Base-by-base conservation (phyloP, 2,797 vertebrate genomes). In the Neosalanx taihuensis region DNA sequence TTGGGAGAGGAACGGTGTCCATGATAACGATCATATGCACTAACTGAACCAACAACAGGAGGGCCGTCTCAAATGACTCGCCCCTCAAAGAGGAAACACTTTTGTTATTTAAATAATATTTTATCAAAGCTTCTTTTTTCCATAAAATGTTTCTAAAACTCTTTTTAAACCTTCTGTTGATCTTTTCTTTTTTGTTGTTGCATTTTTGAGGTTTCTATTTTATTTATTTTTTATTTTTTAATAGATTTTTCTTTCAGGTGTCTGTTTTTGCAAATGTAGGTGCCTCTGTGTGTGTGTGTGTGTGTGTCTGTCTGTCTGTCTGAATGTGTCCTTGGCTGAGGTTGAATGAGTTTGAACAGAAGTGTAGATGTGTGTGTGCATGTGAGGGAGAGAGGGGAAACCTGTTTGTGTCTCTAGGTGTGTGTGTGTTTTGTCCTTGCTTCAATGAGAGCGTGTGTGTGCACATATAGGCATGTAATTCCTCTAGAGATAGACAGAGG, bases 101-200 rank as follows among this genome's bases (percentile, higher is more conserved):
- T 46, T 91, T 90, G 23, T 87, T 85, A 91, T 91, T 93, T 92
- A 93, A 93, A 93, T 92, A 90, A 89, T 88, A 90, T 90, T 92
- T 93, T 92, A 93, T 93, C 92, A 94, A 94, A 94, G 91, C 88
- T 90, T 91, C 76, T 84, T 89, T 89, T 80, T 90, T 90, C 64
- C 90, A 93, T 93, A 93, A 94, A 94, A 94, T 78, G 78, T 89
- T 92, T 92, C 91, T 93, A 92, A 94, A 94, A 94, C 79, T 62
- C 84, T 77, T 70, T 82, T 90, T 85, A 88, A 87, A 84, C 74
- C 70, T 85, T 84, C 4, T 49, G 82, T 75, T 76, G 81, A 83
- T 75, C 71, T 51, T n/a, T 76, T 79, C 76, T 75, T 69, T 76
- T 82, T 61, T 65, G 77, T 86, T 81, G 87, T 86, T 88, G 74